These are phyloP conservation scores for Drosophila mauritiana DNA, from an alignment of 1,140 invertebrate genomes.

Conservation along the genomic window DNA sequence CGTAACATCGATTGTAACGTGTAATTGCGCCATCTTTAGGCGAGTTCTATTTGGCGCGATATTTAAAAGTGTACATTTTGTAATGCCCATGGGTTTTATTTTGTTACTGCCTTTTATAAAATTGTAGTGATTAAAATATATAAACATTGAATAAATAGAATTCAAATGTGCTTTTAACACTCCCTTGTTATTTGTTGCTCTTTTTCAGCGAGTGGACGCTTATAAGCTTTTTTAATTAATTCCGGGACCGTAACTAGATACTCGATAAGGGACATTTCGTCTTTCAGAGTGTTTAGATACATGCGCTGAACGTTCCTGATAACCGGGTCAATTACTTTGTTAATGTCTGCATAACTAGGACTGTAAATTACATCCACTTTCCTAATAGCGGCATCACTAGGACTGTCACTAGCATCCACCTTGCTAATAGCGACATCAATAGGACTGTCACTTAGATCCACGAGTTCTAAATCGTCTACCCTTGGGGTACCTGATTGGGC, in stretches of 20 bases:
- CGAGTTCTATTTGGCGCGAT: not conserved
- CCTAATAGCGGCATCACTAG: conserved; percentile 16
- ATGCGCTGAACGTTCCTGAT: conserved; percentile 52
- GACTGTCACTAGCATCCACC: not conserved
- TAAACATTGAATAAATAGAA: not conserved
- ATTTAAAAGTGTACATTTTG: not conserved
- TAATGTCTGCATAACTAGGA: conserved; percentile 21
- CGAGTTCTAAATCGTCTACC: not conserved
- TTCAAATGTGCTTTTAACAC: not conserved
- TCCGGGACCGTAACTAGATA: conserved; percentile 46
- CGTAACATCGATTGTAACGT: too few species aligned
- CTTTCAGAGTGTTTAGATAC: conserved; percentile 42
- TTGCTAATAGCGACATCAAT: conserved; percentile 20
- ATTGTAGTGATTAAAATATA: conserved; percentile 1
- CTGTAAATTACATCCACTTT: too few species aligned
- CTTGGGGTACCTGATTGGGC: not conserved
- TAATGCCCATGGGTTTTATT: too few species aligned
- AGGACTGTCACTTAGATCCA: conserved; percentile 5
- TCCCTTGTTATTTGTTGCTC: not conserved
- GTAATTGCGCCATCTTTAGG: not conserved
- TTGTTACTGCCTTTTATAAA: not conserved
- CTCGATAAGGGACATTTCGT: conserved; percentile 57
- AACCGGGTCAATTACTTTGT: conserved; percentile 55
- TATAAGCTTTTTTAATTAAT: conserved; percentile 50
- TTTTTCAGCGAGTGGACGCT: not conserved